Percentiles rank a stretch among this genome's conserved stretches.
Evolutionary conservation across 1,140 invertebrate genomes (phyloP).

Genomic region (silkworm (Bombyx mori)): DNA sequence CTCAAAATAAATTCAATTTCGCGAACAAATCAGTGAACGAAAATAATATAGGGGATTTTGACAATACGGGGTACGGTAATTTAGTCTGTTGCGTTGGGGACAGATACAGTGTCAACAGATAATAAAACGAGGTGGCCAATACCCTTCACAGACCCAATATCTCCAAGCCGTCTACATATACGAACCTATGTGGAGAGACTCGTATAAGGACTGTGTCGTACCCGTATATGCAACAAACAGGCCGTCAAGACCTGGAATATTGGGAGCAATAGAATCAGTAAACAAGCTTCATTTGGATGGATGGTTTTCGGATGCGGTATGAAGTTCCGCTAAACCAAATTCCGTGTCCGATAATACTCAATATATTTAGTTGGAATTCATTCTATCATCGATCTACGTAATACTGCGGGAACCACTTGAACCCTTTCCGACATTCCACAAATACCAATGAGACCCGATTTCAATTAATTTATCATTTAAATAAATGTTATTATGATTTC

Average conservation of each 20-base stretch:
- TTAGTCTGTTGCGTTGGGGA: constrained; percentile 27
- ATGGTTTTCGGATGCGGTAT: too few species aligned
- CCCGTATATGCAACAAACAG: constrained; percentile 10
- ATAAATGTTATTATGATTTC: too few species aligned
- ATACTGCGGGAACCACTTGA: constrained; percentile 21
- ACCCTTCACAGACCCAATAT: constrained; percentile 31
- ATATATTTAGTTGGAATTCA: constrained; percentile 9
- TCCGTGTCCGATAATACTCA: too few species aligned
- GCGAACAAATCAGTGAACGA: constrained; percentile 5
- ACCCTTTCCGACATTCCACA: constrained; percentile 25
- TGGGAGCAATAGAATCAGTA: constrained; percentile 2
- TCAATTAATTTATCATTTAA: constrained; percentile 32
- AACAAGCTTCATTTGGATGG: neutral
- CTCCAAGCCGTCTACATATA: constrained; percentile 23
- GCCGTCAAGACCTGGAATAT: constrained; percentile 16
- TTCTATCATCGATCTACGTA: constrained; percentile 19
- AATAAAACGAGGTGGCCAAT: constrained; percentile 30
- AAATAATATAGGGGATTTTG: constrained; percentile 13
- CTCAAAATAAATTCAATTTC: neutral
- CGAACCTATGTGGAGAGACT: constrained; percentile 15
- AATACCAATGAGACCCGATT: constrained; percentile 20
- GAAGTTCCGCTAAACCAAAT: too few species aligned
- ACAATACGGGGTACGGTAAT: constrained; percentile 28
- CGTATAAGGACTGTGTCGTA: constrained; percentile 22
- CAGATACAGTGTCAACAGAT: constrained; percentile 38